Base-by-base conservation (phyloP, 2,888 invertebrate species). In the Dicyrtoma fusca region DNA sequence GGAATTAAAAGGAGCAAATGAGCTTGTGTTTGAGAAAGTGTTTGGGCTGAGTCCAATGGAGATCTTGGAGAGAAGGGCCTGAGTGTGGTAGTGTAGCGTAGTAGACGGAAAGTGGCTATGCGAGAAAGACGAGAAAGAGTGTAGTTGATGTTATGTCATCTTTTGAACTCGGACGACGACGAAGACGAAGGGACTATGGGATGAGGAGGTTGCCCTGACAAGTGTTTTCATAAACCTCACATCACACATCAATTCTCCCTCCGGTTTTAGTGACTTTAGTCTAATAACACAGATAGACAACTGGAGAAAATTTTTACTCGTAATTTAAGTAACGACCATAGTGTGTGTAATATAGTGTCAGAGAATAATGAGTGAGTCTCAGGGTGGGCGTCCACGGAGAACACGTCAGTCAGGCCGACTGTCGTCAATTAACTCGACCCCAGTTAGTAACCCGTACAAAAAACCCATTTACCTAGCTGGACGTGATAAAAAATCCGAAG, bases 281-380 rank as follows among this genome's bases (percentile, higher is more conserved):
- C n/a, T n/a, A 55, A 21, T 19, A 61, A 23, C 1, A n/a, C 13
- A n/a, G 14, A 4, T 1, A 26, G 21, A 64, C 47, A 14, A 64
- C 57, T 57, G 57, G 57, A 57, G 23, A 57, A 21, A 57, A 25
- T 57, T 57, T 25, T 23, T 14, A n/a, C 17, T 14, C 13, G 8
- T 57, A 57, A 57, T 21, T 25, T 57, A 57, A 25, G 23, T 13
- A 25, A 57, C 23, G 14, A 25, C 5, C 34, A 34, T 34, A 34
- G 34, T 8, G 34, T n/a, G n/a, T n/a, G n/a, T n/a, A n/a, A n/a
- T n/a, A n/a, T 34, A 34, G 34, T 14, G 57, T 21, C 19, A 34
- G n/a, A n/a, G 26, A 11, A 70, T 13, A 72, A 80, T 81, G 79
- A 71, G 82, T 77, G 76, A 80, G 26, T 34, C 62, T 55, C 26